Evolutionary conservation across 2,113 vertebrate genomes (phyloP).

Genomic region (Leptobrachium ailaonicum): DNA sequence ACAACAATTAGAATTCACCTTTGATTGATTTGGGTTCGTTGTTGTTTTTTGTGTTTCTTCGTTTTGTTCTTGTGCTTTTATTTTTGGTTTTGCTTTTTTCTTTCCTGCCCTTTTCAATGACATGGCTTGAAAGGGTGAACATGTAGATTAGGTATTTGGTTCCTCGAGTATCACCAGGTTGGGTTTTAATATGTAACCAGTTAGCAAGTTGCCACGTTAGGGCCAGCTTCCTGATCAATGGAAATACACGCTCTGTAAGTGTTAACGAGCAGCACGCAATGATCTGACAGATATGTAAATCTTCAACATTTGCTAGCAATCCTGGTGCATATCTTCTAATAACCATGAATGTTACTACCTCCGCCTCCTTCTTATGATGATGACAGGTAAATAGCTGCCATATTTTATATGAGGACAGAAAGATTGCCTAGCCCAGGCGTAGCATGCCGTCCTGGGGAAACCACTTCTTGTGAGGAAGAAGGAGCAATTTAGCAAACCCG

Average conservation of each 20-base stretch:
- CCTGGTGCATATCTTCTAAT: constrained; percentile 43
- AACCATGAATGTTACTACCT: constrained; percentile 27
- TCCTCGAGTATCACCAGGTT: too few relatives aligned
- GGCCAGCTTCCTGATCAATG: not conserved
- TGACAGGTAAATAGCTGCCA: constrained; percentile 5
- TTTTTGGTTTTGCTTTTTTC: too few relatives aligned
- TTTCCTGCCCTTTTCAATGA: too few relatives aligned
- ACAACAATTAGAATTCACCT: too few relatives aligned
- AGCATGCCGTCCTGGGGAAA: constrained; percentile 20
- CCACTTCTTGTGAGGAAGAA: constrained; percentile 32
- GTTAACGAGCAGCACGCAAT: constrained; percentile 6
- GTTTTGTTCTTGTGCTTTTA: too few relatives aligned
- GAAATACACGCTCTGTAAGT: constrained; percentile 27
- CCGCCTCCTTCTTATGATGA: constrained; percentile 12
- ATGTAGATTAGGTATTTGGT: too few relatives aligned
- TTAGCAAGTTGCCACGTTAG: not conserved
- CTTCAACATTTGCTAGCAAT: constrained; percentile 23
- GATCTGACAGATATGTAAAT: constrained; percentile 21
- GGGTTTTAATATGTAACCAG: too few relatives aligned
- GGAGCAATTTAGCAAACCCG: constrained; percentile 35
- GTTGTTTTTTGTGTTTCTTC: too few relatives aligned
- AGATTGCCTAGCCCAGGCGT: constrained; percentile 5
- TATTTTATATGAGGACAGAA: constrained; percentile 22
- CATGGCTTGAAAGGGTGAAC: too few relatives aligned
- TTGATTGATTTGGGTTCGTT: too few relatives aligned